These are phyloP conservation scores for Oedothorax gibbosus DNA, from an alignment of 1,140 invertebrate species.

Conservation along the genomic window DNA sequence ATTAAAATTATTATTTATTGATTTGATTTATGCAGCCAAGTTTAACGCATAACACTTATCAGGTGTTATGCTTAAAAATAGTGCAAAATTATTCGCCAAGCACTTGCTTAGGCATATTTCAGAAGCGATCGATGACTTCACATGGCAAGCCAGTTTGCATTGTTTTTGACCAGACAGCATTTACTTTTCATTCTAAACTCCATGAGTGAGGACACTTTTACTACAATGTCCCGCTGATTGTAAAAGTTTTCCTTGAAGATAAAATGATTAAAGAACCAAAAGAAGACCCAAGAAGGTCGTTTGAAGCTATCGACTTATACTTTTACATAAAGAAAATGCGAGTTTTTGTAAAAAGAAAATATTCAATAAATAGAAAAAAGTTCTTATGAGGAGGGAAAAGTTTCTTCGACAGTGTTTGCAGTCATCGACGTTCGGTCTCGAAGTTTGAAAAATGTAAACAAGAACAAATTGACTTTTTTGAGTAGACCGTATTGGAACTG, in stretches of 20 bases:
- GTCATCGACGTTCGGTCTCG: background rate
- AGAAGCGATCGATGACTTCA: too few relatives aligned
- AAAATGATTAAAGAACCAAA: background rate
- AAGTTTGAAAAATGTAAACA: conserved; percentile 26
- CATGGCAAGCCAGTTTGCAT: too few relatives aligned
- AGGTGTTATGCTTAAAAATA: too few relatives aligned
- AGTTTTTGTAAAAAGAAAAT: background rate
- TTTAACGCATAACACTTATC: too few relatives aligned
- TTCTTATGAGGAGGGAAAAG: background rate
- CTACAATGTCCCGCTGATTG: background rate
- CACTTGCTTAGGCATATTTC: too few relatives aligned
- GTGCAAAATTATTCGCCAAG: too few relatives aligned
- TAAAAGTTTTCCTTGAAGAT: background rate
- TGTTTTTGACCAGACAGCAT: too few relatives aligned
- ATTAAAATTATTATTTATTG: too few relatives aligned
- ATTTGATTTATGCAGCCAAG: too few relatives aligned
- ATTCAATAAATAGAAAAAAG: conserved; percentile 31
- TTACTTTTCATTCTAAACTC: too few relatives aligned
- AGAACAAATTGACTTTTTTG: conserved; percentile 18
- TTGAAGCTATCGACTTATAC: background rate
- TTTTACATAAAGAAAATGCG: conserved; percentile 16
- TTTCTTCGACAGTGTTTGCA: conserved; percentile 8
- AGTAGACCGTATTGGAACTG: conserved; percentile 2
- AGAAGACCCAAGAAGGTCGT: background rate
- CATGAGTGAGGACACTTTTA: too few relatives aligned